These are phyloP conservation scores for Botia almorhae DNA, from an alignment of 2,797 vertebrate genomes.

Conservation along the genomic window DNA sequence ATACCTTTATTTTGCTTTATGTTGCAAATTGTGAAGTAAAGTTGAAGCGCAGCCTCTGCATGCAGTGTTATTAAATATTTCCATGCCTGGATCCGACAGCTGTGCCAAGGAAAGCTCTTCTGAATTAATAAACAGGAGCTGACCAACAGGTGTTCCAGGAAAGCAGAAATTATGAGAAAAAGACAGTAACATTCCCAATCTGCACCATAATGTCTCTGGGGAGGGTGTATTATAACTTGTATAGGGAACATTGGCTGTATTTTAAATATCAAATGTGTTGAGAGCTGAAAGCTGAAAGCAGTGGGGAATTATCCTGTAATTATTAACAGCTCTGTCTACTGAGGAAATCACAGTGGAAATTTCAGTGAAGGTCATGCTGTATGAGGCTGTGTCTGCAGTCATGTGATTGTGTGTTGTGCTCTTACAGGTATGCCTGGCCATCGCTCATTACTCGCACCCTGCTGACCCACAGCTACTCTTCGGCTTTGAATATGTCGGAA, in stretches of 20 bases:
- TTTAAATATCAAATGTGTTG: not conserved
- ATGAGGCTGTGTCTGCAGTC: not conserved
- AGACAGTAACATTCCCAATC: not conserved
- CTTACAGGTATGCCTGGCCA: constrained; percentile 93
- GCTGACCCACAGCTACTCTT: constrained; percentile 96
- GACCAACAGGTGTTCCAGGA: constrained; percentile 35
- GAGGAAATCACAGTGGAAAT: not conserved
- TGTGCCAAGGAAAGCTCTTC: constrained; percentile 13
- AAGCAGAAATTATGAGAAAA: not conserved
- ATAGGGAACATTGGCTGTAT: not conserved
- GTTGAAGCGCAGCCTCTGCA: not conserved
- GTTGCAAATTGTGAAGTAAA: not conserved
- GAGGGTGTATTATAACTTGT: not conserved
- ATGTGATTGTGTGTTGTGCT: constrained; percentile 29
- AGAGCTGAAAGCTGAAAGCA: not conserved
- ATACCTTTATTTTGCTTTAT: not conserved
- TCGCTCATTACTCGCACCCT: constrained; percentile 97
- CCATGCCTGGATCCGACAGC: constrained; percentile 7
- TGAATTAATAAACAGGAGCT: constrained; percentile 21
- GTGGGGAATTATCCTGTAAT: not conserved
- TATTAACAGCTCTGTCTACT: constrained; percentile 5
- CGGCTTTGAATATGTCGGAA: constrained; percentile 94
- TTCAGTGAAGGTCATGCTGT: not conserved
- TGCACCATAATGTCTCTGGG: not conserved
- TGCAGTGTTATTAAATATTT: constrained; percentile 10